These are phyloP conservation scores for Cyrtodaria siliqua DNA, from an alignment of 2,888 invertebrate genomes.

Conservation along the genomic window DNA sequence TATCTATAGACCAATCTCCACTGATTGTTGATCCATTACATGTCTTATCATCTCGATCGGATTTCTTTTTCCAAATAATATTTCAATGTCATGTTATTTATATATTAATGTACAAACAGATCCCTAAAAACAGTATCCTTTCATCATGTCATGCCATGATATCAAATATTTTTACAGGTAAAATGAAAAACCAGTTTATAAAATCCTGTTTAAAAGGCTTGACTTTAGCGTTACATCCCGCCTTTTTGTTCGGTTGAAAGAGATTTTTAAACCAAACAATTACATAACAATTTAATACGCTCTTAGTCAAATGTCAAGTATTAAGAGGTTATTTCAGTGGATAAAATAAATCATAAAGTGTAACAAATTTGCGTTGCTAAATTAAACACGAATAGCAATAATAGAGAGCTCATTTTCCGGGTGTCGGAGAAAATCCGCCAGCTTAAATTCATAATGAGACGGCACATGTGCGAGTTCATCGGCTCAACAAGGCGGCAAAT, in stretches of 20 bases:
- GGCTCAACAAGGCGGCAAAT: too few species aligned
- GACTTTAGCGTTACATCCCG: conserved; percentile 25
- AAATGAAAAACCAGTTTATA: conserved; percentile 41
- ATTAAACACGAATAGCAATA: conserved; percentile 49
- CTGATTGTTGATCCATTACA: too few species aligned
- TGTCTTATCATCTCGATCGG: conserved; percentile 1
- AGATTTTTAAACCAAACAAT: conserved; percentile 28
- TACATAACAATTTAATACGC: conserved; percentile 46
- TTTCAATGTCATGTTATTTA: conserved; percentile 11
- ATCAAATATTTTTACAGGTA: conserved; percentile 25
- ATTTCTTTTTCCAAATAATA: conserved; percentile 15
- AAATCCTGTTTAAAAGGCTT: conserved; percentile 17
- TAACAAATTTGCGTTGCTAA: conserved; percentile 55
- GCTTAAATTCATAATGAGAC: too few species aligned
- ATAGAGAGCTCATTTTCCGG: conserved; percentile 31
- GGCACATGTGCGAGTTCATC: too few species aligned
- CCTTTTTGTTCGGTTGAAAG: conserved; percentile 21
- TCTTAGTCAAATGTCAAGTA: conserved; percentile 34
- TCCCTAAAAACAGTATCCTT: conserved; percentile 7
- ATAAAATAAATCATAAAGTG: conserved; percentile 36
- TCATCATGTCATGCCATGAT: conserved; percentile 8
- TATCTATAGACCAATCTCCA: too few species aligned
- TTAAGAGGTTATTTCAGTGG: conserved; percentile 14
- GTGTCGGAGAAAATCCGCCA: conserved; percentile 12
- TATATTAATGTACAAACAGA: background rate